Conservation (phyloP, 2,888 invertebrate genomes). For the Caenorhabditis drosophilae region DNA sequence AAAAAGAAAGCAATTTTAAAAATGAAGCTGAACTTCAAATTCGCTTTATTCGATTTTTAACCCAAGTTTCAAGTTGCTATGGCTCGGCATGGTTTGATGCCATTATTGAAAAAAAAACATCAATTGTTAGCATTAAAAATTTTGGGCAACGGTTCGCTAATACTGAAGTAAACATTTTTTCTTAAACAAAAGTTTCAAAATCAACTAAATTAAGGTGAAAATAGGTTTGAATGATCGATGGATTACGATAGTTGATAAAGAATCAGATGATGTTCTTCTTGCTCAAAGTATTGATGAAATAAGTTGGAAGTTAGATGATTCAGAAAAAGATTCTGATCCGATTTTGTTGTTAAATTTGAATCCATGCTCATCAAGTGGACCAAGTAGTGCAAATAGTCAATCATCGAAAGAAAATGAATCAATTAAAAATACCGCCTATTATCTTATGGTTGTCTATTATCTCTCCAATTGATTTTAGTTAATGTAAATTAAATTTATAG, state of each 20-base stretch:
- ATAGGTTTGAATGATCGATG: constrained; percentile 86
- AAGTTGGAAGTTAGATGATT: constrained; percentile 19
- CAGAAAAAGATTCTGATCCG: constrained; percentile 4
- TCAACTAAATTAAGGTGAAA: constrained; percentile 75
- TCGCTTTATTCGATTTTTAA: constrained; percentile 3
- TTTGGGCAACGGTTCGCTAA: constrained; percentile 24
- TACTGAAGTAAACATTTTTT: constrained; percentile 6
- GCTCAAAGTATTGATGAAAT: constrained; percentile 45
- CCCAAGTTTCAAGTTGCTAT: constrained; percentile 19
- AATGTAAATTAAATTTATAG: not conserved
- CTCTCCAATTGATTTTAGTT: not conserved
- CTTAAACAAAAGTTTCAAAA: not conserved
- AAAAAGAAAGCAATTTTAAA: constrained; percentile 1
- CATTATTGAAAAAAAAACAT: constrained; percentile 20
- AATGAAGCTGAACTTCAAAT: constrained; percentile 11
- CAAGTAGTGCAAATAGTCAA: not conserved
- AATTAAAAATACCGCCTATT: constrained; percentile 10
- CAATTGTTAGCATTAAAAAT: constrained; percentile 14
- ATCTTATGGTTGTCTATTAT: constrained; percentile 12
- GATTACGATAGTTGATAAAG: constrained; percentile 84
- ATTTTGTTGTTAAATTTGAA: constrained; percentile 24
- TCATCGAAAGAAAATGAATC: constrained; percentile 1
- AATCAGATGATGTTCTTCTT: constrained; percentile 72
- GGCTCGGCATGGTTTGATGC: constrained; percentile 28
- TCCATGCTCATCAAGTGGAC: not conserved